Percentiles rank a stretch among this genome's conserved stretches.
These are phyloP conservation scores for Palaemon carinicauda DNA, from an alignment of 1,140 invertebrate species.

Conservation along the genomic window DNA sequence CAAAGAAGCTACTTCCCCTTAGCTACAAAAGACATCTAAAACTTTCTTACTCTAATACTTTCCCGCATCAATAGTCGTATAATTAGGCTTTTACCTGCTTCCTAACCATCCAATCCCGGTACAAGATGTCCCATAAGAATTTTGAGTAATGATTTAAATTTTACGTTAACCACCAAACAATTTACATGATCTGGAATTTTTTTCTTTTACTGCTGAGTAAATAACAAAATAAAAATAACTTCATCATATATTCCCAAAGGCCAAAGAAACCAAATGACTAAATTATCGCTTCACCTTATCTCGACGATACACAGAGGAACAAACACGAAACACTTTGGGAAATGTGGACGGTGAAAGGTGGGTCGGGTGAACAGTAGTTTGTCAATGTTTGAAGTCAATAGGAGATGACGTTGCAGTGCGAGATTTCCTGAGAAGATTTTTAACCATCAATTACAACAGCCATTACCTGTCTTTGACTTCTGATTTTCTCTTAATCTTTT, in stretches of 20 bases:
- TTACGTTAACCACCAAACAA: no score
- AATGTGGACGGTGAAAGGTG: not conserved
- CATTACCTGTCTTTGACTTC: not conserved
- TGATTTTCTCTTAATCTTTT: not conserved
- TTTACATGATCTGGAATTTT: no score
- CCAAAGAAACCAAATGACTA: no score
- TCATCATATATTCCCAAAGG: no score
- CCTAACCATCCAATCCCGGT: not conserved
- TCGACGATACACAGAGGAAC: not conserved
- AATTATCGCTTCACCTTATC: no score
- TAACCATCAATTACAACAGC: not conserved
- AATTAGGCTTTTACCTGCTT: conserved; percentile 37
- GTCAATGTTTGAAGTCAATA: conserved; percentile 34
- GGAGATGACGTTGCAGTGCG: conserved; percentile 18
- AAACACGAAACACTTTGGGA: not conserved
- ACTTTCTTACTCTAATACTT: not conserved
- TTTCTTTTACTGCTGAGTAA: no score
- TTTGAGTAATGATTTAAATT: no score
- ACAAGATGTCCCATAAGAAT: no score
- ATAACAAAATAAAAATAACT: no score
- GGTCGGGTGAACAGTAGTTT: conserved; percentile 27
- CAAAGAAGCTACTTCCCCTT: conserved; percentile 13
- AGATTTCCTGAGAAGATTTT: not conserved
- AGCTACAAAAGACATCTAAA: conserved; percentile 13
- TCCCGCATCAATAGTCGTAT: conserved; percentile 35